phyloP scores from a whole-genome alignment of 2,113 vertebrate species.

The Microcebus ravelobensis region DNA sequence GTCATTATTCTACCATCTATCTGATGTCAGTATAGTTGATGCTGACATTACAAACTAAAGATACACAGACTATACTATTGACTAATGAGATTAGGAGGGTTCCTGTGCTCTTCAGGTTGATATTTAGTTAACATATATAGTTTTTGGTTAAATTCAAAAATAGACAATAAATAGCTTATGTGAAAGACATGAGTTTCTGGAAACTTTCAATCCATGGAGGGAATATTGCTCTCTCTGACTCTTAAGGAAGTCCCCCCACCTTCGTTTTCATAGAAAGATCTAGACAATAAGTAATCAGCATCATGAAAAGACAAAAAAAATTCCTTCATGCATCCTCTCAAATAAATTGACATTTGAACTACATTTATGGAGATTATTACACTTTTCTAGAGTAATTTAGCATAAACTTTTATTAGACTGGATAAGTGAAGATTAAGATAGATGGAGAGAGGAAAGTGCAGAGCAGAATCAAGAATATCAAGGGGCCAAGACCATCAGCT shows the following conservation, averaged over 20 bases:
- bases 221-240: not conserved
- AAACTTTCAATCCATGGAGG: not conserved
- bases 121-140: not conserved
- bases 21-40: not conserved
- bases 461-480: not conserved
- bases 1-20: not conserved
- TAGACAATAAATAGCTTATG: not conserved
- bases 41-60: not conserved
- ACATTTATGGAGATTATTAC: not conserved
- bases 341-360: not conserved
- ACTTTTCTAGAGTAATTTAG: not conserved
- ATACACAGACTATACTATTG: not conserved
- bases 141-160: not conserved
- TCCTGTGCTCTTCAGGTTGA: not conserved
- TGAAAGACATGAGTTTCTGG: not conserved
- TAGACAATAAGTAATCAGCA: not conserved
- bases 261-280: not conserved
- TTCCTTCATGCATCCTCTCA: not conserved
- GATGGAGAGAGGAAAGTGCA: not conserved
- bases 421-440: not conserved
- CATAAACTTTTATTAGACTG: not conserved
- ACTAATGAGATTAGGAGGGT: not conserved
- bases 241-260: not conserved
- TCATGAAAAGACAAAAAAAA: not conserved
- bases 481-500: not conserved